Percentiles rank a stretch among this genome's conserved stretches.
Conservation (phyloP, 2,113 vertebrate species). For the Eurystomus gularis region DNA sequence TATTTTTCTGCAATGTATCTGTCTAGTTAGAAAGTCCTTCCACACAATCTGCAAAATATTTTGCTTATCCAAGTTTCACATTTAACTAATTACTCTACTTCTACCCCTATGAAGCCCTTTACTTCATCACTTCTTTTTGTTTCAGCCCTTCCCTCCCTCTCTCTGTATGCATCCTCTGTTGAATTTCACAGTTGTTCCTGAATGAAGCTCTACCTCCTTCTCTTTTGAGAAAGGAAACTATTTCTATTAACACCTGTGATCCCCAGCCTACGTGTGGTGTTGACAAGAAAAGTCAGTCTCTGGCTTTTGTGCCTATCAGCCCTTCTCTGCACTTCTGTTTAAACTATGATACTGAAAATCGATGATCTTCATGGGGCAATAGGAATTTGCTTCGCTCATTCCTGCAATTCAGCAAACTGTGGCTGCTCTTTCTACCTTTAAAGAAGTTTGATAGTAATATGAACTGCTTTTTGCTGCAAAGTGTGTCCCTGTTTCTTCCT, state of each 20-base stretch:
- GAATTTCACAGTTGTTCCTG: neutral
- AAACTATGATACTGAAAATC: neutral
- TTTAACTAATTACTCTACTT: neutral
- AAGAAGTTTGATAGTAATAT: neutral
- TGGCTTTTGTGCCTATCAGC: neutral
- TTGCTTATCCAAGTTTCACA: neutral
- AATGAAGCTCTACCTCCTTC: neutral
- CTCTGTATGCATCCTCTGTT: neutral
- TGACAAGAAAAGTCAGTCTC: neutral
- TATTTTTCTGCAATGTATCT: neutral
- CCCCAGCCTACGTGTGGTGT: neutral
- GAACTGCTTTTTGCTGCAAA: neutral
- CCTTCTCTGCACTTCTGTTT: neutral
- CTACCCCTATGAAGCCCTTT: accelerated
- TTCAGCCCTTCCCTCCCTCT: neutral
- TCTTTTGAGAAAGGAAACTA: neutral
- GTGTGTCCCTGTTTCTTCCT: neutral
- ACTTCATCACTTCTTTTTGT: neutral
- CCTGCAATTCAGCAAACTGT: neutral
- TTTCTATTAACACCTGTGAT: neutral
- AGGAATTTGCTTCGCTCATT: neutral
- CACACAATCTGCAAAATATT: neutral
- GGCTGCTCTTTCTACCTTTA: neutral
- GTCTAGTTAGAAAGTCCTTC: neutral
- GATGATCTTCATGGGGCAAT: neutral